phyloP scores from a whole-genome alignment of 2,113 vertebrate species.

The Chamaetylas fuelleborni region DNA sequence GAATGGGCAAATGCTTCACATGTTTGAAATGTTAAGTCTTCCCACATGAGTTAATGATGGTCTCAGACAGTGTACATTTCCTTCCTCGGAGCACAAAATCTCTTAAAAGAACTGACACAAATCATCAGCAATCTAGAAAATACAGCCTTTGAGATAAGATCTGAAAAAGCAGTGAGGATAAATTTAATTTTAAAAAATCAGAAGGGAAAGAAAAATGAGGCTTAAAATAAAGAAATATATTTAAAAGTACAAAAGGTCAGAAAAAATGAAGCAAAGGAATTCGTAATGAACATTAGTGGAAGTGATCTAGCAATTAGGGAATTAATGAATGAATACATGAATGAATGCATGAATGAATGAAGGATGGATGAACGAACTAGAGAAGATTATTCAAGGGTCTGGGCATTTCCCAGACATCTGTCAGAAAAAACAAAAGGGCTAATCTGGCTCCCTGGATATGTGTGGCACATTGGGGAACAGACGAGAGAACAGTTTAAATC shows the following conservation, averaged over 20 bases:
- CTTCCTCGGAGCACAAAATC: background rate
- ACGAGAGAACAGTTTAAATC: background rate
- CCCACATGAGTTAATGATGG: background rate
- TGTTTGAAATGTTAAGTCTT: background rate
- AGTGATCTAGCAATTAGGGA: background rate
- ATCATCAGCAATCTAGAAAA: background rate
- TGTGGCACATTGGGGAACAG: background rate
- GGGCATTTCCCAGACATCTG: background rate
- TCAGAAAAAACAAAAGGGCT: background rate
- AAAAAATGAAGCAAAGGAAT: background rate
- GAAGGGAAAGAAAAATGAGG: background rate
- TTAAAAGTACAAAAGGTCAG: background rate
- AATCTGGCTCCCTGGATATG: accelerated
- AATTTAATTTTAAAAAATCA: background rate
- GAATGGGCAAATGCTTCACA: background rate
- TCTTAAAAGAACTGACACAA: background rate
- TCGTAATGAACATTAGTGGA: background rate
- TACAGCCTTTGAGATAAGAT: background rate
- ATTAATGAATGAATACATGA: background rate
- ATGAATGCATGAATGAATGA: background rate
- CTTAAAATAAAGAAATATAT: background rate
- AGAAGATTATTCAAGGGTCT: background rate
- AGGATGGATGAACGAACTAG: background rate
- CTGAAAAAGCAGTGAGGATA: background rate
- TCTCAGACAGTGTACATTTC: background rate